A percentile compares a stretch with the other conserved stretches of the same genome.
phyloP scores from a whole-genome alignment of 2,113 vertebrate genomes.

The Psittacara wagleri region DNA sequence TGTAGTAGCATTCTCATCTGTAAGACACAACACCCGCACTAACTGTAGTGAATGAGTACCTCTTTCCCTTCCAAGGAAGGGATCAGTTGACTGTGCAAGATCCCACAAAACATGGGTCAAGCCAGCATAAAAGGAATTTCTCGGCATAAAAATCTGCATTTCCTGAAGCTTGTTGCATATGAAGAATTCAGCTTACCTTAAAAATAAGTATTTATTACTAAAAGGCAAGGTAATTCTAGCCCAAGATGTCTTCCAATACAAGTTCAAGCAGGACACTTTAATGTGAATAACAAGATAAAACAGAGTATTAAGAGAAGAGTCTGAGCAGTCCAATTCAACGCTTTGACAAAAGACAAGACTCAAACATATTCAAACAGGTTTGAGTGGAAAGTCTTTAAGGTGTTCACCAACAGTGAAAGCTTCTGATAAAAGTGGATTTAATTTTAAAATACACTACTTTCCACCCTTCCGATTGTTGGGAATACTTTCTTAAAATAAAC shows the following conservation, averaged over 20 bases:
- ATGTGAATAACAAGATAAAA: neutral
- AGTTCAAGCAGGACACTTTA: neutral
- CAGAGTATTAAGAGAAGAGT: neutral
- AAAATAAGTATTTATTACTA: neutral
- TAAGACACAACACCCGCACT: neutral
- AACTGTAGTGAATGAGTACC: neutral
- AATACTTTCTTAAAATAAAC: neutral
- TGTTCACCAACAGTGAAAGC: neutral
- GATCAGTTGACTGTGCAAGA: neutral
- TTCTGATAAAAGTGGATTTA: neutral
- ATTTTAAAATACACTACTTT: neutral
- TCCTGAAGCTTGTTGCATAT: neutral
- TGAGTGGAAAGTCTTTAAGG: neutral
- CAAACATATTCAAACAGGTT: neutral
- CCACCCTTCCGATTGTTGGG: neutral
- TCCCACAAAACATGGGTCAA: fast-evolving
- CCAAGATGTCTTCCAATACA: neutral
- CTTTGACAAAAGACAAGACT: neutral
- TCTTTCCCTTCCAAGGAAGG: neutral
- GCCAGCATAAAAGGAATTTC: neutral
- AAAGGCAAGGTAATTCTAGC: neutral
- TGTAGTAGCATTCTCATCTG: fast-evolving
- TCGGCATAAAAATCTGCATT: neutral
- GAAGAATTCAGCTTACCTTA: neutral
- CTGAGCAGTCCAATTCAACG: neutral